Evolutionary conservation across 2,888 invertebrate genomes (phyloP), one percentile per base, ranked within the genome.

Genomic region (Eueremaeus valkanovi): DNA sequence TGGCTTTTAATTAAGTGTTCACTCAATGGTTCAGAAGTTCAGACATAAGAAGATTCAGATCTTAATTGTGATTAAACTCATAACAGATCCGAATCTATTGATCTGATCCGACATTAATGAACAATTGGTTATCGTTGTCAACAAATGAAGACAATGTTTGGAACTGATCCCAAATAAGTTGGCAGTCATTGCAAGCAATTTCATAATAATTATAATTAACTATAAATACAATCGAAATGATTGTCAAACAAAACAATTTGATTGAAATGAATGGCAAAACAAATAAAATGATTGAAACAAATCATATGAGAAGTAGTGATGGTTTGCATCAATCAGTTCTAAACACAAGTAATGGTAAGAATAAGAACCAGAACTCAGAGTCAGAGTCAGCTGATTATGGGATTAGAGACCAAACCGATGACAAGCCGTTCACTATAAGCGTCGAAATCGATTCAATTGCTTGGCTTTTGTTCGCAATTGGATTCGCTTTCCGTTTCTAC

Each of bases 401-500:
- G 3, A 16, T 36, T 36, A 13, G 3, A 5, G 5, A 18, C n/a
- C 16, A 51, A 24, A n/a, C 3, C 21, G 74, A 72, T 21, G 61
- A 58, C 40, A 76, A 77, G 0, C 79, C 78, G 36, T 82, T 83
- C 74, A 79, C 82, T 21, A 77, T 83, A 9, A 79, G 78, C 36
- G 74, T 82, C 70, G 81, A 83, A 77, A 73, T 84, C 45, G 83
- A 84, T 77, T 31, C 92, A 74, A 86, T 93, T 76, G 91, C 91
- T 74, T 79, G 90, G 77, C 80, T 86, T 66, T 85, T 96, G 75
- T 89, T 95, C 82, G 76, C 88, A 18, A 81, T 89, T 78, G 91
- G 90, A 61, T 84, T 94, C 74, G 83, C 86, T 27, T 92, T 93
- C 33, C 87, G 96, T 80, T 87, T 95, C 81, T 93, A 93, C 84